Conservation (phyloP, 2,888 invertebrate species). For the Gryllus longicercus region DNA sequence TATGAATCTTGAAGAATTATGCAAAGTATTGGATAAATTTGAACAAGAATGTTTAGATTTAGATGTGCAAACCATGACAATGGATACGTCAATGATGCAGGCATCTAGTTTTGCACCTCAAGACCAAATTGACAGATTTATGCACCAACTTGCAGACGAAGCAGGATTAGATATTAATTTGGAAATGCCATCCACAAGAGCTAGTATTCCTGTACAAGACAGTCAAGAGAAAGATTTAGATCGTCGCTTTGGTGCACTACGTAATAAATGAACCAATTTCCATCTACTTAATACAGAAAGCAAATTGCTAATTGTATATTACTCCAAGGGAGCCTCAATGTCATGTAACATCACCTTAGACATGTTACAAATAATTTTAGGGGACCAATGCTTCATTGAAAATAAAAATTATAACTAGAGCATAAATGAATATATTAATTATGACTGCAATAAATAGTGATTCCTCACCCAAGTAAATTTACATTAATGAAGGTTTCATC, state of each 20-base stretch:
- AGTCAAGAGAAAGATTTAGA: conserved; percentile 46
- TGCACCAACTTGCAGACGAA: conserved; percentile 98
- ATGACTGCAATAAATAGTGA: too few relatives aligned
- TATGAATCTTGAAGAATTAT: conserved; percentile 98
- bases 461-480: too few relatives aligned
- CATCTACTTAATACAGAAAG: too few relatives aligned
- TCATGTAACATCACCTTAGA: too few relatives aligned
- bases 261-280: conserved; percentile 29
- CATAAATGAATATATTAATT: too few relatives aligned
- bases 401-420: too few relatives aligned
- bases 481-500: too few relatives aligned
- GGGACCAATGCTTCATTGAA: too few relatives aligned
- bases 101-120: conserved; percentile 96
- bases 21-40: conserved; percentile 91
- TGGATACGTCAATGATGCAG: conserved; percentile 99
- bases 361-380: too few relatives aligned
- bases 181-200: conserved; percentile 71
- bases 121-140: conserved; percentile 87
- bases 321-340: too few relatives aligned
- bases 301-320: too few relatives aligned
- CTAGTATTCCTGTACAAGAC: conserved; percentile 44
- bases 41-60: conserved; percentile 98
- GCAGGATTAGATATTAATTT: conserved; percentile 97
- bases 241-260: conserved; percentile 43
- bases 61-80: conserved; percentile 96